Evolutionary conservation across 2,113 vertebrate species (phyloP), one percentile per base, ranked within the genome.

Genomic region (Nibea albiflora): DNA sequence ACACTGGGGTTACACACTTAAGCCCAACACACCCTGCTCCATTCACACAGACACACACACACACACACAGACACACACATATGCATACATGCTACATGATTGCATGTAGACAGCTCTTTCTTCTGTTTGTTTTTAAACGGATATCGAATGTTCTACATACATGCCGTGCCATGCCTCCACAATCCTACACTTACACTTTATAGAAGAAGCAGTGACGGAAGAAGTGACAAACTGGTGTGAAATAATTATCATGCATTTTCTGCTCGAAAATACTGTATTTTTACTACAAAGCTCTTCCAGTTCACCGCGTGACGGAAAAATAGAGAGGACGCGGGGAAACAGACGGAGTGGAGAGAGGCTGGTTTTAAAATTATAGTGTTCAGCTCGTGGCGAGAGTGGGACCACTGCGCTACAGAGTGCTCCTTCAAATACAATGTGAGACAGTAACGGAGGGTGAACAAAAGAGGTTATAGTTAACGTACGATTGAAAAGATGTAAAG

Each of bases 1-100:
- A 88, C 78, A 81, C 73, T 78, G 73, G 35, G 78, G 22, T 84
- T 74, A 76, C 68, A 90, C 73, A 75, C 73, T 65, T 66, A 26
- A 26, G 35, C 35, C 24, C 5, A 15, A 89, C 53, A 75, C 58
- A 44, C 71, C n/a, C 66, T 53, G 56, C 47, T 75, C 19, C 56
- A 62, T 56, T 60, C 11, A 22, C 4, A 66, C 35, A 47, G 2
- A 17, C 52, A 66, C 15, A 35, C 20, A 44, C 62, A 65, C 31
- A 62, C 19, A 35, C 16, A 44, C 65, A 65, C 31, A 62, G 46
- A 22, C 62, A 50, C 15, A 26, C 17, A 28, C 22, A 39, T 19
- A 49, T 11, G 22, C 24, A n/a, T 0, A 50, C 24, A 46, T 4
- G 7, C 26, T 26, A 22, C 24, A 52, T 39, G 35, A 39, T 9